Percentiles rank a stretch among this genome's conserved stretches.
Evolutionary conservation across 2,113 vertebrate species (phyloP).

Genomic region (Etheostoma spectabile): DNA sequence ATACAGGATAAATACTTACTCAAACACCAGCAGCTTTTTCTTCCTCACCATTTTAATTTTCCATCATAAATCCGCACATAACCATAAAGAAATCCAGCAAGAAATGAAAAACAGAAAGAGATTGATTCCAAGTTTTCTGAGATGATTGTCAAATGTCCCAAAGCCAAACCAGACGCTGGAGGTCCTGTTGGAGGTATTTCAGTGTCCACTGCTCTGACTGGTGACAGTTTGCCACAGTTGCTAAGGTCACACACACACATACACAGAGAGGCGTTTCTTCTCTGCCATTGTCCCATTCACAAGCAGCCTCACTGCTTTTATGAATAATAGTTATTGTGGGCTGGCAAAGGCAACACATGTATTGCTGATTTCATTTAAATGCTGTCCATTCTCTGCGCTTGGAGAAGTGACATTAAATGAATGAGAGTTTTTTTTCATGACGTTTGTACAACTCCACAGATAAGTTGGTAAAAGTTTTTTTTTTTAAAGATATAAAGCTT

Average conservation of each 20-base stretch:
- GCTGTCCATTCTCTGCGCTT: slow-evolving; percentile 1
- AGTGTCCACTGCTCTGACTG: slow-evolving; percentile 54
- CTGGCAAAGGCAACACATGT: slow-evolving; percentile 13
- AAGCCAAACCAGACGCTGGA: slow-evolving; percentile 49
- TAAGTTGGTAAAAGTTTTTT: background rate
- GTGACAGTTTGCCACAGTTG: slow-evolving; percentile 48
- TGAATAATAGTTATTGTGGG: slow-evolving; percentile 26
- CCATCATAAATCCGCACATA: slow-evolving; percentile 74
- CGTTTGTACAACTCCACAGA: background rate
- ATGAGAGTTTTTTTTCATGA: too few relatives aligned
- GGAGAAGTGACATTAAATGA: background rate
- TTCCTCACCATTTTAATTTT: slow-evolving; percentile 79
- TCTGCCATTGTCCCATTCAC: slow-evolving; percentile 44
- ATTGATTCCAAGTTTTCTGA: slow-evolving; percentile 13
- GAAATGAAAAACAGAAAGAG: slow-evolving; percentile 17
- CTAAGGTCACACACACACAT: slow-evolving; percentile 30
- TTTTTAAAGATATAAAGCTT: background rate
- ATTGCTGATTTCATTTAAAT: background rate
- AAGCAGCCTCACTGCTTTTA: background rate
- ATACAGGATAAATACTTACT: slow-evolving; percentile 71
- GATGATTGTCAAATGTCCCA: slow-evolving; percentile 37
- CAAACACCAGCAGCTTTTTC: slow-evolving; percentile 79
- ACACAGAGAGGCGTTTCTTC: slow-evolving; percentile 44
- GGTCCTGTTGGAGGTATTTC: slow-evolving; percentile 58
- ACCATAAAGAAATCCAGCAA: slow-evolving; percentile 37